Percentiles rank a stretch among this genome's conserved stretches.
Conservation (phyloP, 2,113 vertebrate species). For the Urocolius indicus region DNA sequence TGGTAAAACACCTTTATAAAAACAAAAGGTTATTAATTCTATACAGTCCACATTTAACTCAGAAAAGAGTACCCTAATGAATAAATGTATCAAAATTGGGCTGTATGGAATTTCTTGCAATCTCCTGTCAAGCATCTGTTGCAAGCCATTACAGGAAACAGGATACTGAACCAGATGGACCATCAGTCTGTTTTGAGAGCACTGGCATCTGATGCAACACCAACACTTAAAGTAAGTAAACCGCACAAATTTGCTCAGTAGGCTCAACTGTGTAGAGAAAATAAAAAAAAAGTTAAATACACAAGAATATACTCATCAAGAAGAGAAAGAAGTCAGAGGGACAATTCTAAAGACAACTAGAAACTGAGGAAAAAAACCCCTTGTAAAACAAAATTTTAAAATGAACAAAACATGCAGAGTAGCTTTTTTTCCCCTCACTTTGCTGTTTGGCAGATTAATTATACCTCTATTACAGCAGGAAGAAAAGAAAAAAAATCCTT, state of each 20-base stretch:
- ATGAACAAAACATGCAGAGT: neutral
- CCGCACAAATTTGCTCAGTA: neutral
- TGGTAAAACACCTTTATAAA: neutral
- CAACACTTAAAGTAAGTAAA: conserved; percentile 14
- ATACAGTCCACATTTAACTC: neutral
- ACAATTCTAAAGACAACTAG: neutral
- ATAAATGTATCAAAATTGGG: conserved; percentile 37
- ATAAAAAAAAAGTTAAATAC: neutral
- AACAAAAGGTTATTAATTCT: neutral
- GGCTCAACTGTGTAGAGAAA: neutral
- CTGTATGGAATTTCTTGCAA: conserved; percentile 52
- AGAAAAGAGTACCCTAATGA: conserved; percentile 43
- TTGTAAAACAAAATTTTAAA: neutral
- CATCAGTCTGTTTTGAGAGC: conserved; percentile 44
- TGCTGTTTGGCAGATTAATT: conserved; percentile 27
- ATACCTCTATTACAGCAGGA: neutral
- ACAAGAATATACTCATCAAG: neutral
- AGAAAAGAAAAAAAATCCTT: neutral
- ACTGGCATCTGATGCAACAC: conserved; percentile 46
- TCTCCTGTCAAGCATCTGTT: conserved; percentile 59
- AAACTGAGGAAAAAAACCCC: neutral
- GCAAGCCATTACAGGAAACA: conserved; percentile 64
- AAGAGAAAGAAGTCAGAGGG: neutral
- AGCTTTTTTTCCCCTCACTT: neutral
- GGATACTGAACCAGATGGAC: conserved; percentile 68